phyloP scores from a whole-genome alignment of 2,888 invertebrate species.

The Sarcophaga subvicina region DNA sequence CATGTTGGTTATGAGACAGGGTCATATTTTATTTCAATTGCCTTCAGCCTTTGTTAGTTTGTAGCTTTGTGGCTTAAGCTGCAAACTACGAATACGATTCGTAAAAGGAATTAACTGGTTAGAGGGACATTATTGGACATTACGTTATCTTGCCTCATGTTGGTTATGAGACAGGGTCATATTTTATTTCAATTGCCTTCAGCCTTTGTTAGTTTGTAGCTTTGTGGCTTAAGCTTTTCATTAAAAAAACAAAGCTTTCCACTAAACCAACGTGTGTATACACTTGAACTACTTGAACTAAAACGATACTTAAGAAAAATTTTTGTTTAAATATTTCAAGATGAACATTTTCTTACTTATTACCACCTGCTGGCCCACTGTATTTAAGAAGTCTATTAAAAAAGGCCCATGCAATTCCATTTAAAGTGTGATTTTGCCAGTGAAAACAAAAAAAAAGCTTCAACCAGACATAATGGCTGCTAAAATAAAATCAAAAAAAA shows the following conservation, averaged over 20 bases:
- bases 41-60: too few relatives aligned
- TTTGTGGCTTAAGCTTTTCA: background rate
- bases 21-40: too few relatives aligned
- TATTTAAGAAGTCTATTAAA: conserved; percentile 36
- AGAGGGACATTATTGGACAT: too few relatives aligned
- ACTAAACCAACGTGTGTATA: background rate
- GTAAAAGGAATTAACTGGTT: too few relatives aligned
- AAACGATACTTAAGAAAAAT: background rate
- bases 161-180: too few relatives aligned
- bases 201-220: background rate
- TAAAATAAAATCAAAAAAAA: too few relatives aligned
- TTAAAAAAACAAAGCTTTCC: background rate
- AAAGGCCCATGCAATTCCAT: conserved; percentile 54
- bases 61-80: background rate
- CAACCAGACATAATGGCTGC: conserved; percentile 38
- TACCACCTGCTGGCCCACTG: conserved; percentile 56
- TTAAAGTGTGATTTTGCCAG: conserved; percentile 14
- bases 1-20: too few relatives aligned
- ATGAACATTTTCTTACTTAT: background rate
- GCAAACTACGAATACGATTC: too few relatives aligned
- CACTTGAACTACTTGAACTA: background rate
- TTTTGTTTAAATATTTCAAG: background rate
- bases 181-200: too few relatives aligned
- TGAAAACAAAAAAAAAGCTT: conserved; percentile 21
- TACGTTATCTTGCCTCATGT: too few relatives aligned